A percentile compares a stretch with the other conserved stretches of the same genome.
Evolutionary conservation across 2,113 vertebrate species (phyloP).

Genomic region (Zosterops borbonicus): DNA sequence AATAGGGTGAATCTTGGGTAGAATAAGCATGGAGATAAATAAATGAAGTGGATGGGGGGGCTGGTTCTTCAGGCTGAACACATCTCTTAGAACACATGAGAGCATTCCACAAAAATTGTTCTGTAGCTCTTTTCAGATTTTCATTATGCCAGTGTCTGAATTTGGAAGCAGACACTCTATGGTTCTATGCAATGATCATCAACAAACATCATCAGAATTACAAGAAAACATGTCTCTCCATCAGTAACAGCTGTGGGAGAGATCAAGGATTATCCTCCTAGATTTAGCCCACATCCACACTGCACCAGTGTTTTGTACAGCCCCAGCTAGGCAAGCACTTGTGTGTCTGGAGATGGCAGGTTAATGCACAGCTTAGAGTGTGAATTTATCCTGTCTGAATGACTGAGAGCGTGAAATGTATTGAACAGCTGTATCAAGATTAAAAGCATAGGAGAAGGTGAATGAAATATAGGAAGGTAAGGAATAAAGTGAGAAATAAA

Average conservation of each 20-base stretch:
- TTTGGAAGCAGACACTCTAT: neutral
- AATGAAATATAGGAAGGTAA: neutral
- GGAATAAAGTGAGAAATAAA: neutral
- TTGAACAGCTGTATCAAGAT: neutral
- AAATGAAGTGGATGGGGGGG: neutral
- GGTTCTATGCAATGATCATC: neutral
- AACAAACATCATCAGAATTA: neutral
- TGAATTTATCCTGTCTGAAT: neutral
- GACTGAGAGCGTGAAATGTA: fast-evolving
- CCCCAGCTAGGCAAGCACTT: neutral
- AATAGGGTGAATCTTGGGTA: neutral
- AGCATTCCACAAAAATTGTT: neutral
- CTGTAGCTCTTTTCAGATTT: neutral
- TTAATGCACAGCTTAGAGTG: neutral
- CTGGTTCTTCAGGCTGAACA: neutral
- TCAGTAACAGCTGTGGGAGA: neutral
- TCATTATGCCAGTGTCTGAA: neutral
- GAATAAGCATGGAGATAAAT: neutral
- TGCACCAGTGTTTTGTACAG: neutral
- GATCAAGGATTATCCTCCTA: neutral
- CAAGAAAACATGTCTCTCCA: neutral
- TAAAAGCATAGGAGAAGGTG: neutral
- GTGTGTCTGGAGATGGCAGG: neutral
- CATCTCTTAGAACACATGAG: neutral
- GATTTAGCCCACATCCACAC: neutral